Percentiles rank a stretch among this genome's conserved stretches.
Evolutionary conservation across 2,113 vertebrate genomes (phyloP).

Genomic region (Daphoenositta chrysoptera): DNA sequence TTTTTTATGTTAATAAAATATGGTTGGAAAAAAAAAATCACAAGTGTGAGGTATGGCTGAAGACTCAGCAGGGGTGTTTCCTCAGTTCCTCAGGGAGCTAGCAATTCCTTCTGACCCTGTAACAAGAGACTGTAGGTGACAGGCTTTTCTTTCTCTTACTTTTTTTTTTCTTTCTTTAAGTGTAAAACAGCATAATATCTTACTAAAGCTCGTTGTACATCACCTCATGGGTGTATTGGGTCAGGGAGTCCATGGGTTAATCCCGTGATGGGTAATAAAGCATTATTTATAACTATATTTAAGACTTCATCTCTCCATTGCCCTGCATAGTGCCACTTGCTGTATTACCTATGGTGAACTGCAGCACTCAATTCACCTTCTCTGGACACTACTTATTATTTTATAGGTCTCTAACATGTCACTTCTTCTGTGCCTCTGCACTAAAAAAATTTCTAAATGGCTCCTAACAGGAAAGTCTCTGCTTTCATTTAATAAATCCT

Average conservation of each 20-base stretch:
- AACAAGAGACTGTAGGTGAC: background rate
- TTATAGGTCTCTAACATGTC: background rate
- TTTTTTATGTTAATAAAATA: background rate
- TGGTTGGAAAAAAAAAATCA: background rate
- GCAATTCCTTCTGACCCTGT: background rate
- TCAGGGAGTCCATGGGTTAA: background rate
- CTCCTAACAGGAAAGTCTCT: background rate
- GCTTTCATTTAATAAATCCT: background rate
- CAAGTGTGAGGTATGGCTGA: background rate
- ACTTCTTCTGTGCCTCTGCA: background rate
- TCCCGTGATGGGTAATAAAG: background rate
- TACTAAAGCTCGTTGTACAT: background rate
- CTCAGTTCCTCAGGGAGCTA: background rate
- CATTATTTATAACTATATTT: background rate
- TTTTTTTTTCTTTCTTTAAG: background rate
- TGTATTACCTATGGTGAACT: background rate
- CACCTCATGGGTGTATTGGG: background rate
- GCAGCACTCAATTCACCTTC: background rate
- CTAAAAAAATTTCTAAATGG: slow-evolving; percentile 10
- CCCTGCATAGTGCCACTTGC: background rate
- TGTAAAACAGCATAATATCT: background rate
- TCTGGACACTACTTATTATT: slow-evolving; percentile 14
- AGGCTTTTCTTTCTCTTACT: background rate
- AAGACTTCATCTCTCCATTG: background rate
- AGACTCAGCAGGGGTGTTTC: background rate